Base-by-base conservation (phyloP, 2,888 invertebrate genomes). In the Ephialtes manifestator region DNA sequence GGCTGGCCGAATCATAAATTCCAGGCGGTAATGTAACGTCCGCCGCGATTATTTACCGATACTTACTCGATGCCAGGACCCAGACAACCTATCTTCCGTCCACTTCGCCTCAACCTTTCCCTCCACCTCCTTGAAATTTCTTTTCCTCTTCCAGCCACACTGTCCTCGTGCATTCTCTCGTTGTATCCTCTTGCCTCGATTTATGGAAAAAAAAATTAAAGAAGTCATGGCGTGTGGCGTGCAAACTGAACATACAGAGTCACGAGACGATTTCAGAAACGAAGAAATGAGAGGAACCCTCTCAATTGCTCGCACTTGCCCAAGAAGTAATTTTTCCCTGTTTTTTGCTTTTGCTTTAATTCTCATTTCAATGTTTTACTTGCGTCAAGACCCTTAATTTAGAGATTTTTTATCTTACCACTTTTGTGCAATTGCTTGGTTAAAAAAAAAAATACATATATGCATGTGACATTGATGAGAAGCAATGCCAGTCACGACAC, bases 1-100 rank as follows among this genome's bases (percentile, higher is more conserved):
- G 39, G 58, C 51, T 68, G 86, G 86, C 89, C 90, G 90, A 93
- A 93, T 93, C 93, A 93, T 93, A 93, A 93, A 93, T 93, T 93
- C 92, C 91, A 87, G 71, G 85, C 88, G 90, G 91, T 93, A 93
- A 93, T 93, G 92, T 90, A 92, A 92, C 90, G 93, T 93, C 93
- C 90, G 89, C 79, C 88, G 88, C 93, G 93, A 93, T 93, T 93
- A 93, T 93, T 93, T 93, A 93, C 92, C 89, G 93, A 93, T 93
- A 92, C 93, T 93, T 93, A 93, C 89, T 86, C 88, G 90, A 87
- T 83, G 89, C 85, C 68, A 65, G 72, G 87, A 87, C 84, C 87
- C 82, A 79, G 85, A 89, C 86, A 86, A 75, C 82, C 86, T 79
- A 84, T 84, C 86, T 83, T 55, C 71, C 20, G 70, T 58, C 43